phyloP scores from a whole-genome alignment of 2,888 invertebrate species.

The Smittia aterrima region DNA sequence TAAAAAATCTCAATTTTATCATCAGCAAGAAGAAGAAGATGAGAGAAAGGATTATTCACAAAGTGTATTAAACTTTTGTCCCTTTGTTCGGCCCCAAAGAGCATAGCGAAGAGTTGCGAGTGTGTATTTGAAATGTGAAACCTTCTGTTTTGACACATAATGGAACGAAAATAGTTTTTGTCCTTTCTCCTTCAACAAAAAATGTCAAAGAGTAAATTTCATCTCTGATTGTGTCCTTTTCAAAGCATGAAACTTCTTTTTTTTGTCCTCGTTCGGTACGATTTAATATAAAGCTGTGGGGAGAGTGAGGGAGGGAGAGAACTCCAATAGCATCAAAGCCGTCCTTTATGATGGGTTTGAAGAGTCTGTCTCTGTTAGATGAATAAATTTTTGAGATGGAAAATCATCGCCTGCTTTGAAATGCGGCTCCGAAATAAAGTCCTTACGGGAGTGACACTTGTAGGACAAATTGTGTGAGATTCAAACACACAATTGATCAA shows the following conservation, averaged over 20 bases:
- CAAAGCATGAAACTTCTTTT: constrained; percentile 12
- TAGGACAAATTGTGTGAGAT: constrained; percentile 32
- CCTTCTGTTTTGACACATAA: constrained; percentile 33
- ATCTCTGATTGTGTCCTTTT: constrained; percentile 39
- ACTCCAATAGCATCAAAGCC: constrained; percentile 27
- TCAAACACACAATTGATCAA: constrained; percentile 22
- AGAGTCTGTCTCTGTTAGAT: constrained; percentile 1
- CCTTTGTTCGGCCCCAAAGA: constrained; percentile 9
- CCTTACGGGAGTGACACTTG: constrained; percentile 33
- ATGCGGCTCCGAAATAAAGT: background rate
- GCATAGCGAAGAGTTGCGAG: constrained; percentile 11
- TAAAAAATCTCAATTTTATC: background rate
- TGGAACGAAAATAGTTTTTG: constrained; percentile 27
- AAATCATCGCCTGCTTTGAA: background rate
- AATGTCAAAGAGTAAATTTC: constrained; percentile 34
- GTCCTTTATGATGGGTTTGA: constrained; percentile 23
- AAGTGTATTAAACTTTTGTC: constrained; percentile 39
- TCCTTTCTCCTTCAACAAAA: constrained; percentile 11
- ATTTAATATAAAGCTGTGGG: background rate
- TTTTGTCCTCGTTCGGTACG: background rate
- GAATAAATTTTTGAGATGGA: background rate
- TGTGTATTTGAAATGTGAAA: constrained; percentile 34
- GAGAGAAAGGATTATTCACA: constrained; percentile 16
- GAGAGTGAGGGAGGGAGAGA: no score
- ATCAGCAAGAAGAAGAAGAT: background rate